phyloP scores from a whole-genome alignment of 2,797 vertebrate genomes.

The Microchirus variegatus region DNA sequence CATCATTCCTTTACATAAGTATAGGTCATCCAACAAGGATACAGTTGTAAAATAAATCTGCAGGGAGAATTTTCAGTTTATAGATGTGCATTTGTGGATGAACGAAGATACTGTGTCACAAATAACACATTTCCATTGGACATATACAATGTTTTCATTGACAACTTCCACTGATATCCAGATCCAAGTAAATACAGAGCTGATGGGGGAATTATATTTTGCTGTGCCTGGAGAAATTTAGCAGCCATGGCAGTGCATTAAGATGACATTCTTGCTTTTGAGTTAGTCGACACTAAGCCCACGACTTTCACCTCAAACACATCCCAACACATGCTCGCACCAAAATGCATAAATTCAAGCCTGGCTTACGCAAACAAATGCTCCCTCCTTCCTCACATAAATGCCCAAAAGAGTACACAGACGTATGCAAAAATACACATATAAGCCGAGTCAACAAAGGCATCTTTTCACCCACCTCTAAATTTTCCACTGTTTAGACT shows the following conservation, averaged over 20 bases:
- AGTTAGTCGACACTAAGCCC: background rate
- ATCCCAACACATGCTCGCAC: slow-evolving; percentile 1
- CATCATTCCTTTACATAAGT: too few relatives aligned
- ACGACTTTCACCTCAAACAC: slow-evolving; percentile 4
- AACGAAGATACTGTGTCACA: too few relatives aligned
- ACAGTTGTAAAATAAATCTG: too few relatives aligned
- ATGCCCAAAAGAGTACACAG: slow-evolving; percentile 35
- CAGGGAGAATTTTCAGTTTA: too few relatives aligned
- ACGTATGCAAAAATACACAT: slow-evolving; percentile 58
- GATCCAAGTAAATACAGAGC: too few relatives aligned
- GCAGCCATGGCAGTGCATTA: slow-evolving; percentile 2
- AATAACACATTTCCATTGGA: too few relatives aligned
- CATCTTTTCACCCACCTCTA: slow-evolving; percentile 39
- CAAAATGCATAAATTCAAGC: slow-evolving; percentile 26
- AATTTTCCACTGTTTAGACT: slow-evolving; percentile 65
- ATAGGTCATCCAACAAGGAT: too few relatives aligned
- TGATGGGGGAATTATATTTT: too few relatives aligned
- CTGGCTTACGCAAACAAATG: slow-evolving; percentile 48
- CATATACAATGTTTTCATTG: too few relatives aligned
- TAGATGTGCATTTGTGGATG: too few relatives aligned
- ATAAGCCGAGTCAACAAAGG: slow-evolving; percentile 51
- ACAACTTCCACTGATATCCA: too few relatives aligned
- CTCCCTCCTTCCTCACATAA: slow-evolving; percentile 34
- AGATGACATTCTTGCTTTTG: slow-evolving; percentile 26
- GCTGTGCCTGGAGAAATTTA: too few relatives aligned